These are phyloP conservation scores for Emydocephalus ijimae DNA, from an alignment of 2,113 vertebrate species.

Conservation along the genomic window DNA sequence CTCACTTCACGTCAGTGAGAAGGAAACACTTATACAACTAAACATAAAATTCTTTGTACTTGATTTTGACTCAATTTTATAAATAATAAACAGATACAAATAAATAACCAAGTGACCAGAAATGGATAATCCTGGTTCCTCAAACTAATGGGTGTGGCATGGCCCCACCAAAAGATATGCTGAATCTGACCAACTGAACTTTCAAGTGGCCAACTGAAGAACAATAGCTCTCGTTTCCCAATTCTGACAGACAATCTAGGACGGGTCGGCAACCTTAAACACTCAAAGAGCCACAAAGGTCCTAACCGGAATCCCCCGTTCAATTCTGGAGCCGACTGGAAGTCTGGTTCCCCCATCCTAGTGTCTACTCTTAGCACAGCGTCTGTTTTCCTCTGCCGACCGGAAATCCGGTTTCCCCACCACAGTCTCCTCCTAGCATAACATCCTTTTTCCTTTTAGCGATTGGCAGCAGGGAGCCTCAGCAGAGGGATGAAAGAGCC, in stretches of 20 bases:
- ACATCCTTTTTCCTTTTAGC: too few species aligned
- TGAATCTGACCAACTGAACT: not conserved
- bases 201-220: not conserved
- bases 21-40: not conserved
- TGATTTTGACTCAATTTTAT: not conserved
- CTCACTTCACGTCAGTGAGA: not conserved
- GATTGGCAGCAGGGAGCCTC: too few species aligned
- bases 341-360: too few species aligned
- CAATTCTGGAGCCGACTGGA: too few species aligned
- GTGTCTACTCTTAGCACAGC: too few species aligned
- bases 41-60: not conserved
- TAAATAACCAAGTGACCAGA: conserved; percentile 8
- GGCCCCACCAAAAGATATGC: not conserved
- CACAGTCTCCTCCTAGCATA: too few species aligned
- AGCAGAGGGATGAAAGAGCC: too few species aligned
- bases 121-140: not conserved
- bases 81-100: not conserved
- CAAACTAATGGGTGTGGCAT: not conserved
- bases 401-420: too few species aligned
- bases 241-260: not conserved
- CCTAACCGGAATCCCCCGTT: too few species aligned
- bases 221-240: not conserved
- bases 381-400: too few species aligned
- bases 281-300: too few species aligned
- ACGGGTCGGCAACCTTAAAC: not conserved